Evolutionary conservation across 2,113 vertebrate species (phyloP), one percentile per base, ranked within the genome.

Genomic region (Leptobrachium leishanense): DNA sequence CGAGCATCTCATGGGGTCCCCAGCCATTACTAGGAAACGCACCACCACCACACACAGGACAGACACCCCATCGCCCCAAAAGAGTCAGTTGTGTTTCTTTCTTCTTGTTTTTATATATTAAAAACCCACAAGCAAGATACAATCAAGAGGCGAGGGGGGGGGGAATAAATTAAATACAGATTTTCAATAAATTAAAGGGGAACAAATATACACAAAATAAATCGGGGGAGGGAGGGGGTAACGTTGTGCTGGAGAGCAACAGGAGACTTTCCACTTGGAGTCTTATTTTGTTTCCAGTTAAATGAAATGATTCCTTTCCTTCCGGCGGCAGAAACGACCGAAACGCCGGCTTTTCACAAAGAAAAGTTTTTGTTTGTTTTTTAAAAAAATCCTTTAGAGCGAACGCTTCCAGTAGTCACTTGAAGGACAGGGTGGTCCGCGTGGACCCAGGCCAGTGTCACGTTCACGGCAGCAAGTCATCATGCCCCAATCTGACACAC

Each of bases 161-260:
- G 20, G 59, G 62, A 81, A 81, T 81, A 81, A 81, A 81, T 81
- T 81, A 81, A 71, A 77, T 41, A 74, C 64, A 66, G 59, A 65
- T 74, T 8, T 68, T 74, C 64, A 81, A 81, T 81, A 81, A 81
- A 81, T 80, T 81, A 81, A 81, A 72, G 50, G 64, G 67, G 66
- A 80, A 71, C 44, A 59, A 74, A 79, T 79, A 72, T 68, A 74
- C 77, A 74, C 63, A 80, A 68, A 74, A 44, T 43, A 31, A 67
- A 44, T 6, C 12, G 43, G 50, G 69, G 50, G 67, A 50, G 70
- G 70, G 64, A 2, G 2, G 63, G 43, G 42, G 57, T 41, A 72
- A 81, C 84, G 73, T 81, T 82, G 82, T 84, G 72, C 68, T 43
- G 41, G 70, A 79, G 69, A 57, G 65, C 20, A 9, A 20, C 8